Base-by-base conservation (phyloP, 2,113 vertebrate genomes). In the Ploceus nigricollis region DNA sequence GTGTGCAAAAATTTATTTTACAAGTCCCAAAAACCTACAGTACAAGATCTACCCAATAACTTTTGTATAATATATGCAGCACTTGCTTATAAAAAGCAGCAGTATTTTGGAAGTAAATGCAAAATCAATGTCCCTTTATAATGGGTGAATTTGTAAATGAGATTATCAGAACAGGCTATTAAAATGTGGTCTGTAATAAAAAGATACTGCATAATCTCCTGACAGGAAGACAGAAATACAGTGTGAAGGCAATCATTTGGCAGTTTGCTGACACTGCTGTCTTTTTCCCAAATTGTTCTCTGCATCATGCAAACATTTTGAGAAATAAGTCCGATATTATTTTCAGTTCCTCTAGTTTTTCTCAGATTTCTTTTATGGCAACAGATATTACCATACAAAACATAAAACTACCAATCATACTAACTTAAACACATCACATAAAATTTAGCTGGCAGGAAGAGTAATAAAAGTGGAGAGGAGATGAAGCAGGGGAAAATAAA, bases 51-150 rank as follows among this genome's bases (percentile, higher is more conserved):
- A 69, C 45, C 31, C 28, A 57, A 45, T 2, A 16, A 31, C 27
- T 76, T 93, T 30, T 87, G 22, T 23, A 40, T 75, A 82, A 81
- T 83, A 78, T 35, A 44, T 13, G 14, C 51, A 80, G 51, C 2
- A 20, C 30, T 81, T 85, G n/a, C 56, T 78, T 64, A 68, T 30
- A 85, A 30, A 61, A 40, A 89, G 53, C 27, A 88, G 54, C 39
- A 82, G n/a, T 82, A 80, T 83, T 96, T 77, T 54, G 66, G 12
- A 90, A 93, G 70, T 40, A 88, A 94, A 92, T 56, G n/a, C 73
- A 82, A 95, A 94, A 85, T 91, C 95, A 86, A 77, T 91, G 21
- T 57, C 39, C 50, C 42, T 93, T 94, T 87, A 63, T 77, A 94
- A 82, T 31, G 57, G 50, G 25, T 47, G 42, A 73, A 77, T 81